Base-by-base conservation (phyloP, 2,113 vertebrate species). In the Parotia lawesii region DNA sequence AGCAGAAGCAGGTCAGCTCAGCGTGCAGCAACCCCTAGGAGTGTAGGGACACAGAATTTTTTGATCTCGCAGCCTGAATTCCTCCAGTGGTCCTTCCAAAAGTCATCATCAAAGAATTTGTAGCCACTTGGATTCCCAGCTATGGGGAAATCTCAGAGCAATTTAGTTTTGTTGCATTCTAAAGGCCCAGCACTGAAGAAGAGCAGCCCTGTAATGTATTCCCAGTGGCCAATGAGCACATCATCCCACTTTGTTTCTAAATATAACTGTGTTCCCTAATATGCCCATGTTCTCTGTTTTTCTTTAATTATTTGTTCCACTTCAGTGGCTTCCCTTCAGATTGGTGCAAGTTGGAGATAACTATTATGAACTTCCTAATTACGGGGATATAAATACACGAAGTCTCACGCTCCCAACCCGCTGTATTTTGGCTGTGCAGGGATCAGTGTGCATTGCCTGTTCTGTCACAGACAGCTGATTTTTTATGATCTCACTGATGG, bases 271-370 rank as follows among this genome's bases (percentile, higher is more conserved):
- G 58, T 73, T 95, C 92, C 79, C 90, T 93, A 44, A 78, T 91
- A 90, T 47, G 64, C 87, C 90, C 38, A 13, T 90, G 90, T 96
- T 93, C 91, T 81, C 90, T 96, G 85, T 93, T 95, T 96, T 96
- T 50, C 96, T 90, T 91, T 94, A 95, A 93, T 96, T 96, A 93
- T 94, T 95, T 95, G 92, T 95, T 96, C 95, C 82, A 80, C 88
- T 91, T 91, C 88, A 93, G 62, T 95, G 85, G 71, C 90, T 96
- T 94, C 75, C 60, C 64, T 62, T 92, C 67, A 86, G 83, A 85
- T 50, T 76, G 58, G 85, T 87, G 62, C 78, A 82, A 93, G 75
- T 38, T 54, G 61, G 74, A 91, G 62, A 85, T 33, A 93, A 65
- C 87, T 74, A 83, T 91, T 91, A 87, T 47, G 87, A 93, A 80